Evolutionary conservation across 2,888 invertebrate genomes (phyloP).

Genomic region (Zaprionus bogoriensis): DNA sequence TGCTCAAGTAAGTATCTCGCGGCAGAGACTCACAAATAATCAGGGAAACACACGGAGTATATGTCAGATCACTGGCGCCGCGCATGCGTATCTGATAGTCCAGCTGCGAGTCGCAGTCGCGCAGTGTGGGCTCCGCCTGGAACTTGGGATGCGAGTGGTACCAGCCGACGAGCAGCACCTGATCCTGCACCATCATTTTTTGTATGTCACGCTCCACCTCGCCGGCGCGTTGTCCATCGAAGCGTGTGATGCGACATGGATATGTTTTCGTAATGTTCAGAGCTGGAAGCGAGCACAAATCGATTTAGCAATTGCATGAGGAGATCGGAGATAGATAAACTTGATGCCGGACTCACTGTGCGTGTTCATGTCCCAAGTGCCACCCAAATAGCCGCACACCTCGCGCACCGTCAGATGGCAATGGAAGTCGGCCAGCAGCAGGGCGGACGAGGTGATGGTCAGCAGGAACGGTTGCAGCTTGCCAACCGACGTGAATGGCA

Average conservation of each 20-base stretch:
- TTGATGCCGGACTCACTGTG: slow-evolving; percentile 89
- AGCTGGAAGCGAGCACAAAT: slow-evolving; percentile 84
- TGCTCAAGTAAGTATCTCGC: too few relatives aligned
- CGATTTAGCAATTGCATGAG: not conserved
- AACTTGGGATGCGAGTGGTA: slow-evolving; percentile 97
- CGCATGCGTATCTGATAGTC: slow-evolving; percentile 98
- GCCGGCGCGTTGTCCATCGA: slow-evolving; percentile 89
- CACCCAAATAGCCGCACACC: slow-evolving; percentile 97
- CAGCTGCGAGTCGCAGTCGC: slow-evolving; percentile 95
- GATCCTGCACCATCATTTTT: slow-evolving; percentile 91
- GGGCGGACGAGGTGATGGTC: slow-evolving; percentile 92
- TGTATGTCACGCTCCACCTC: slow-evolving; percentile 92
- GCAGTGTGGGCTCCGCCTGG: slow-evolving; percentile 92
- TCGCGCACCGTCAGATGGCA: slow-evolving; percentile 96
- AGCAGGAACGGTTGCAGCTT: slow-evolving; percentile 97
- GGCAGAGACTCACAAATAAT: slow-evolving; percentile 90
- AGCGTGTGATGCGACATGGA: slow-evolving; percentile 92
- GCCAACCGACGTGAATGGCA: slow-evolving; percentile 92
- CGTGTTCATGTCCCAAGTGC: slow-evolving; percentile 96
- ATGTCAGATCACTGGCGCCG: slow-evolving; percentile 94
- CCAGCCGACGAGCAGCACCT: slow-evolving; percentile 94
- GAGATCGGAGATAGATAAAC: not conserved
- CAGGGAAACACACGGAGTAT: slow-evolving; percentile 95
- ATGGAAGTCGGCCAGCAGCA: slow-evolving; percentile 95
- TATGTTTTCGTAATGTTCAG: slow-evolving; percentile 93